phyloP scores from a whole-genome alignment of 2,797 vertebrate genomes.

The Poecilia wingei region DNA sequence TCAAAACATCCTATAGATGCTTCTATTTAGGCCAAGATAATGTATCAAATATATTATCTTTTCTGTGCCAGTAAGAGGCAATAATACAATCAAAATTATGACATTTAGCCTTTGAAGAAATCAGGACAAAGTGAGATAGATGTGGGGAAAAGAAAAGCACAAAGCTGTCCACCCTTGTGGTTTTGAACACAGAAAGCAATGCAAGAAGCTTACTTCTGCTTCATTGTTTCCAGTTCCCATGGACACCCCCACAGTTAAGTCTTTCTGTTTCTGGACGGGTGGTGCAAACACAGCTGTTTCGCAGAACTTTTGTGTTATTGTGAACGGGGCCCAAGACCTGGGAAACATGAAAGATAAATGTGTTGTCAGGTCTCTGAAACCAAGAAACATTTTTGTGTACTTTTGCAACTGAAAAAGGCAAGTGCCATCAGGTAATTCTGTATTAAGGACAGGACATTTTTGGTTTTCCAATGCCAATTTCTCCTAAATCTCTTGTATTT shows the following conservation, averaged over 20 bases:
- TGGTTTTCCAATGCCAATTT: not conserved
- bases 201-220: not conserved
- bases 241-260: not conserved
- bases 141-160: not conserved
- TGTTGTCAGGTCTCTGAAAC: not conserved
- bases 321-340: not conserved
- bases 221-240: not conserved
- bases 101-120: not conserved
- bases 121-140: not conserved
- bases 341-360: not conserved
- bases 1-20: not conserved
- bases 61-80: not conserved
- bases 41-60: not conserved
- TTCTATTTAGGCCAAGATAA: not conserved
- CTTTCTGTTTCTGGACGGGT: not conserved
- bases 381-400: not conserved
- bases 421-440: not conserved
- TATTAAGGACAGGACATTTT: not conserved
- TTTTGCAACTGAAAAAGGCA: not conserved
- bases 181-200: not conserved
- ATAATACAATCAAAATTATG: not conserved
- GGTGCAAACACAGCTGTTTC: not conserved
- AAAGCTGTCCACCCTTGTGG: not conserved
- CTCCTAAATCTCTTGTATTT: not conserved
- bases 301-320: not conserved